Base-by-base conservation (phyloP, 35 echinoderm and acorn worm genomes). In the Ptychodera flava region DNA sequence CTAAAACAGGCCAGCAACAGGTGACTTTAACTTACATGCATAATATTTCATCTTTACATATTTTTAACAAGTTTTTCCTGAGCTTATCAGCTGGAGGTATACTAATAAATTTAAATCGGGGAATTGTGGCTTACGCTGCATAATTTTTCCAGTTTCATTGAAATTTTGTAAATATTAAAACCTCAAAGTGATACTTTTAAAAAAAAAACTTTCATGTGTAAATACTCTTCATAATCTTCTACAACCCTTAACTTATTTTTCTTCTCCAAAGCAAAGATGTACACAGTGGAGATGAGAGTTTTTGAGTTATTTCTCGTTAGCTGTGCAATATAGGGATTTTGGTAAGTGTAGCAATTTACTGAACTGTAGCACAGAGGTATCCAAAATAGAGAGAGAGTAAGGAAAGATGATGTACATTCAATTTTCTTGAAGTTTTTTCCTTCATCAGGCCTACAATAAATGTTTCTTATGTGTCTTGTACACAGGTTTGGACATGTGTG, bases 391-490 rank as follows among this genome's bases (percentile, higher is more conserved):
- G 6, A 22, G 45, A 12, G 22, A 22, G 45, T 64, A 12, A n/a
- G n/a, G 45, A 64, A 64, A 22, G 22, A 6, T 22, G 22, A 12
- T 64, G 45, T 64, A 64, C 45, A 64, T 64, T 64, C 45, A 64
- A 64, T 12, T 22, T 64, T 64, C 45, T 64, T 64, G 45, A 22
- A 64, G 22, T 64, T 64, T 64, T 64, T 22, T 64, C 22, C 45
- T 12, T 64, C 45, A 12, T 64, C 45, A 64, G 22, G 45, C 45
- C 45, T 64, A 64, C 45, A 64, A 64, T 64, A 64, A 64, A 64
- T 64, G 45, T 64, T 64, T 64, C 45, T 64, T 64, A 64, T 64
- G 45, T 64, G 45, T 64, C 45, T 64, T 64, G 45, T 64, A 64
- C 45, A 64, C 45, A 64, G 22, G 22, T 64, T 64, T 64, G 45